phyloP scores from a whole-genome alignment of 2,888 invertebrate genomes.

The Sinodicranocentrus sp. region DNA sequence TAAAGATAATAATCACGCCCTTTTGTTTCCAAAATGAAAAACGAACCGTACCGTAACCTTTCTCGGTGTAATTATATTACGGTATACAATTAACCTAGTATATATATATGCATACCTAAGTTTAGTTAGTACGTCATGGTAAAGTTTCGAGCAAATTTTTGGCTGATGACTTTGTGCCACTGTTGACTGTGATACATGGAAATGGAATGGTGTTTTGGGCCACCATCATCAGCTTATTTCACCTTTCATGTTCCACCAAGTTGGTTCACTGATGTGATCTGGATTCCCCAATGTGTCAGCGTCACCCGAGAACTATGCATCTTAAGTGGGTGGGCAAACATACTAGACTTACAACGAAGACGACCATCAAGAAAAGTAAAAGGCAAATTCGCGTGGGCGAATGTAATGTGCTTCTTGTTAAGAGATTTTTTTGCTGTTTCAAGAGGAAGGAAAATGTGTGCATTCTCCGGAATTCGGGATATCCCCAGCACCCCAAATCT shows the following conservation, averaged over 20 bases:
- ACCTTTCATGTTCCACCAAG: constrained; percentile 26
- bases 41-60: too few species aligned
- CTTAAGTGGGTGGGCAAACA: constrained; percentile 51
- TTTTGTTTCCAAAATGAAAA: too few species aligned
- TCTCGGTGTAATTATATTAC: too few species aligned
- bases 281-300: constrained; percentile 32
- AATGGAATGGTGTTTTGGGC: constrained; percentile 30
- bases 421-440: too few species aligned
- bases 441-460: background rate
- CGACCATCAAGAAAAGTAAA: background rate
- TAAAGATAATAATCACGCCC: too few species aligned
- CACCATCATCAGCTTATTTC: constrained; percentile 39
- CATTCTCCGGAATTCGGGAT: constrained; percentile 4
- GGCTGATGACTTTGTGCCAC: constrained; percentile 7
- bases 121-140: too few species aligned
- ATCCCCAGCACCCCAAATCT: background rate
- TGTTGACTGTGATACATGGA: background rate
- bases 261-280: background rate
- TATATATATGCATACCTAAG: too few species aligned
- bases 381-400: constrained; percentile 63
- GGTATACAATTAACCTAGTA: too few species aligned
- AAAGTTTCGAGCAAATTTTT: too few species aligned
- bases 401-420: background rate
- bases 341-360: background rate
- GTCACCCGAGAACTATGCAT: constrained; percentile 36